phyloP scores from a whole-genome alignment of 2,888 invertebrate species.

The Timema podura region DNA sequence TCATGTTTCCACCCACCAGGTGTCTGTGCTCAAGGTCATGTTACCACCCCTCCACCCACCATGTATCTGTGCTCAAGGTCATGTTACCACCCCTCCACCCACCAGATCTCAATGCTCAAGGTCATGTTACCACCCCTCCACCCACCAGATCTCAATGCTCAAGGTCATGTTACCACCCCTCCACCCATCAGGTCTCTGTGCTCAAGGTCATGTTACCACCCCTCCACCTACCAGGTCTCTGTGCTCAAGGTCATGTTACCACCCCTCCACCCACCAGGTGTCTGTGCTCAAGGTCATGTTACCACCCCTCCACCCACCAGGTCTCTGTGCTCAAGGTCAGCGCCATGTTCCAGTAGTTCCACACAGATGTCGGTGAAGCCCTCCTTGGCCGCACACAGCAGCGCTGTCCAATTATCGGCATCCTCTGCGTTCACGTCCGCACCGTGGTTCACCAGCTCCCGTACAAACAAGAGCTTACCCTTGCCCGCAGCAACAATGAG shows the following conservation, averaged over 20 bases:
- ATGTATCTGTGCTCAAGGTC: conserved; percentile 82
- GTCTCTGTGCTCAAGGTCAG: conserved; percentile 80
- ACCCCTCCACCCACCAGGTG: too few species aligned
- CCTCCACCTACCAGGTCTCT: conserved; percentile 68
- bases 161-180: too few species aligned
- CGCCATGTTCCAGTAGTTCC: conserved; percentile 79
- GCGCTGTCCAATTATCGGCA: conserved; percentile 87
- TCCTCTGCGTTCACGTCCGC: conserved; percentile 92
- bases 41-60: conserved; percentile 50
- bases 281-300: too few species aligned
- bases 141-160: too few species aligned
- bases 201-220: too few species aligned
- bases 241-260: conserved; percentile 68
- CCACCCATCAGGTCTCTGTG: too few species aligned
- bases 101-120: conserved; percentile 87
- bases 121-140: conserved; percentile 39
- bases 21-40: too few species aligned
- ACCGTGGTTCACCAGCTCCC: conserved; percentile 80
- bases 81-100: conserved; percentile 38
- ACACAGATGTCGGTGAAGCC: conserved; percentile 78
- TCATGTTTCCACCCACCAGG: conserved; percentile 39
- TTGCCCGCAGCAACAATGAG: conserved; percentile 88
- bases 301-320: conserved; percentile 56
- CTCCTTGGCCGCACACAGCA: conserved; percentile 86
- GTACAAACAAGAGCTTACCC: conserved; percentile 78